Evolutionary conservation across 1,140 invertebrate genomes (phyloP).

Genomic region (Formica selysi): DNA sequence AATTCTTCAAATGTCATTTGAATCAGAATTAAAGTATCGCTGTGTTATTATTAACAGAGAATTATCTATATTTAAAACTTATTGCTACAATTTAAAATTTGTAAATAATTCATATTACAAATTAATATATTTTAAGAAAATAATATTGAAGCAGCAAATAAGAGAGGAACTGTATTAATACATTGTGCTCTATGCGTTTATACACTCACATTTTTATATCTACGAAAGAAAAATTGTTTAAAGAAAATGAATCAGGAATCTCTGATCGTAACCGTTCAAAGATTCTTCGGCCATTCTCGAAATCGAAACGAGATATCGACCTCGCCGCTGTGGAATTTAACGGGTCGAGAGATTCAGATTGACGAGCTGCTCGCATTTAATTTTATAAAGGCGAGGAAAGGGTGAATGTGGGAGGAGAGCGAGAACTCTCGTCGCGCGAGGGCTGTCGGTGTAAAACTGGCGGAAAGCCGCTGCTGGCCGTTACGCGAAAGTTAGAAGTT

Average conservation of each 20-base stretch:
- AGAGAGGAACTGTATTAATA: background rate
- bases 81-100: background rate
- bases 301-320: background rate
- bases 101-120: background rate
- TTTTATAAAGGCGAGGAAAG: constrained; percentile 47
- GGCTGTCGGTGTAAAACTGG: constrained; percentile 55
- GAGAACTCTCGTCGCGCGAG: constrained; percentile 53
- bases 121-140: constrained; percentile 11
- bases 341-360: constrained; percentile 19
- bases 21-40: background rate
- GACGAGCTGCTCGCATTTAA: constrained; percentile 65
- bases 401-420: background rate
- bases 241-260: too few species aligned
- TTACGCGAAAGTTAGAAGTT: constrained; percentile 83
- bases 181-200: background rate
- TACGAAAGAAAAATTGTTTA: background rate
- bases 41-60: background rate
- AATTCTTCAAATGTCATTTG: background rate
- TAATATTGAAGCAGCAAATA: background rate
- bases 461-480: constrained; percentile 58
- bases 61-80: constrained; percentile 1
- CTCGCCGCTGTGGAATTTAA: constrained; percentile 5
- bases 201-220: background rate
- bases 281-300: background rate
- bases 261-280: background rate